These are phyloP conservation scores for Pachyramphus minor DNA, from an alignment of 2,113 vertebrate species.

Conservation along the genomic window DNA sequence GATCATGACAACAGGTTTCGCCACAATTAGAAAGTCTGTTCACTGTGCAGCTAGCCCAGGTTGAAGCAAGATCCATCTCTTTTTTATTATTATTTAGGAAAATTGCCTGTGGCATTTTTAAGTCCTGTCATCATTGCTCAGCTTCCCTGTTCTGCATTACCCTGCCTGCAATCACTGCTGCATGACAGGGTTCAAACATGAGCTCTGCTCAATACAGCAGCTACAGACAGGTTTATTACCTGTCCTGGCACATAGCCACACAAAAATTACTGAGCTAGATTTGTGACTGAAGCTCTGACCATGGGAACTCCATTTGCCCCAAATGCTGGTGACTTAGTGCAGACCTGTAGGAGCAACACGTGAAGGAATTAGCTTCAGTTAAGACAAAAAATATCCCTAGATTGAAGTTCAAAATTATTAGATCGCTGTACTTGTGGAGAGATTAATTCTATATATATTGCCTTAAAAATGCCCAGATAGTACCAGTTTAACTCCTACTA, in stretches of 20 bases:
- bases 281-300: background rate
- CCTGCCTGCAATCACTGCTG: background rate
- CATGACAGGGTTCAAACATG: fast-evolving
- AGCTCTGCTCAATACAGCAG: background rate
- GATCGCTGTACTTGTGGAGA: background rate
- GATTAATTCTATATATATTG: background rate
- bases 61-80: background rate
- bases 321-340: background rate
- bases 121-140: background rate
- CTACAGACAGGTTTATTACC: background rate
- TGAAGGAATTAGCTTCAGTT: background rate
- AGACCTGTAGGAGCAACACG: background rate
- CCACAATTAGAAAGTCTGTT: background rate
- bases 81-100: background rate
- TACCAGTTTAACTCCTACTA: background rate
- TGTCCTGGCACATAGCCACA: background rate
- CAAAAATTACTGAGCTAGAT: background rate
- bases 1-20: background rate
- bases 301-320: background rate
- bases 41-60: background rate
- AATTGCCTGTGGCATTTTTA: background rate
- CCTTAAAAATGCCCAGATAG: background rate
- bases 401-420: background rate
- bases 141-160: background rate
- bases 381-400: background rate